A percentile compares a stretch with the other conserved stretches of the same genome.
These are phyloP conservation scores for Cosmia trapezina DNA, from an alignment of 2,888 invertebrate species.

Conservation along the genomic window DNA sequence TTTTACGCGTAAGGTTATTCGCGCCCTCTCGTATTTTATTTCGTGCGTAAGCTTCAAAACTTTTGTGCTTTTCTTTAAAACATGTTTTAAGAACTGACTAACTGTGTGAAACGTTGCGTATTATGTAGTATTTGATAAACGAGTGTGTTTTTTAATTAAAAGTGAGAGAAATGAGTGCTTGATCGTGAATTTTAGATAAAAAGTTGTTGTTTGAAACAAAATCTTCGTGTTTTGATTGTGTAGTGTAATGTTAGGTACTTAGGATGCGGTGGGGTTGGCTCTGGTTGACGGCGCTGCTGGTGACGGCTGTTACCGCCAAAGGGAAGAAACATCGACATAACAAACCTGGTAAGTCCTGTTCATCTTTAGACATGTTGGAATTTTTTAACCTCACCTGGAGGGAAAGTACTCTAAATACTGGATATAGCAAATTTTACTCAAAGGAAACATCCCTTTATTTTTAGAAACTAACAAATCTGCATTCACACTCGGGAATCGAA, in stretches of 20 bases:
- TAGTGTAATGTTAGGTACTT: constrained; percentile 74
- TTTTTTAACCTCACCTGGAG: too few species aligned
- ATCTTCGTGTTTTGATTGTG: constrained; percentile 59
- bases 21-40: constrained; percentile 58
- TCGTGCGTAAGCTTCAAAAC: constrained; percentile 61
- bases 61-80: constrained; percentile 35
- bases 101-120: not conserved
- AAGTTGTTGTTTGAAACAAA: constrained; percentile 57
- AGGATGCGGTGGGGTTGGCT: constrained; percentile 79
- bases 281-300: constrained; percentile 74
- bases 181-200: constrained; percentile 55
- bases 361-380: not conserved
- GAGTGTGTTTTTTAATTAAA: constrained; percentile 12
- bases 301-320: constrained; percentile 78
- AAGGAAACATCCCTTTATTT: too few species aligned
- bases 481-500: too few species aligned
- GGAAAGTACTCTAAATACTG: too few species aligned
- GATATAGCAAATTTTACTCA: too few species aligned
- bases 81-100: not conserved
- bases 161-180: constrained; percentile 39
- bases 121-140: constrained; percentile 10
- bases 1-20: constrained; percentile 34
- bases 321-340: constrained; percentile 84
- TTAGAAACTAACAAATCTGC: too few species aligned
- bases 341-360: constrained; percentile 80